A percentile compares a stretch with the other conserved stretches of the same genome.
phyloP scores from a whole-genome alignment of 2,113 vertebrate species.

The Scalopus aquaticus region DNA sequence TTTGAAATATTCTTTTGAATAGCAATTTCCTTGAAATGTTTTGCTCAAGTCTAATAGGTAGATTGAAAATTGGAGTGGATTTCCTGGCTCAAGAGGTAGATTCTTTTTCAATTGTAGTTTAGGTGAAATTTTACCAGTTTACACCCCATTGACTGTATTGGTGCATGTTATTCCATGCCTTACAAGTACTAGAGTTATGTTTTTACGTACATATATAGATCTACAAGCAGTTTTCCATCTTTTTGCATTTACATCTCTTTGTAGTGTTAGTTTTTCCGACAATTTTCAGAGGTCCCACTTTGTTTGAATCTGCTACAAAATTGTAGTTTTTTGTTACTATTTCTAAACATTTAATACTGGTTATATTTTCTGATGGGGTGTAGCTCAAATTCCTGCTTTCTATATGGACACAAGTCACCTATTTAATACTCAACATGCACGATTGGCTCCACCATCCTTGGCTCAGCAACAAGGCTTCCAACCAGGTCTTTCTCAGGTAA shows the following conservation, averaged over 20 bases:
- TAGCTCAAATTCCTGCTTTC: slow-evolving; percentile 97
- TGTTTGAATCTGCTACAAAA: background rate
- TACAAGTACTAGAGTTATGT: background rate
- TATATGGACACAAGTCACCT: slow-evolving; percentile 99
- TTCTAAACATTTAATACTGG: background rate
- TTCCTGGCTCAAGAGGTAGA: background rate
- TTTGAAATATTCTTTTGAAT: background rate
- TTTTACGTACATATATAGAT: background rate
- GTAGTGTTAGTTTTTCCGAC: background rate
- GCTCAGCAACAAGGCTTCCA: slow-evolving; percentile 98
- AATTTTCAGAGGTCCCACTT: background rate
- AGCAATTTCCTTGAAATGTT: background rate
- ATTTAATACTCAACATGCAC: slow-evolving; percentile 94
- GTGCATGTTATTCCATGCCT: background rate
- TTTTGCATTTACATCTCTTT: background rate
- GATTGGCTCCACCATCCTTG: slow-evolving; percentile 94
- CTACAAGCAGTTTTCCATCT: background rate
- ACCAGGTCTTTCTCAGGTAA: slow-evolving; percentile 98
- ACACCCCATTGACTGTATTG: background rate
- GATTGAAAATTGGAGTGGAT: slow-evolving; percentile 3
- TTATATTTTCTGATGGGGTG: slow-evolving; percentile 82
- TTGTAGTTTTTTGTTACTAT: background rate
- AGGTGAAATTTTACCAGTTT: background rate
- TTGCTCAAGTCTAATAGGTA: background rate
- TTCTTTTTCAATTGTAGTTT: background rate